Evolutionary conservation across 2,797 vertebrate species (phyloP).

Genomic region (Peromyscus melanophrys): DNA sequence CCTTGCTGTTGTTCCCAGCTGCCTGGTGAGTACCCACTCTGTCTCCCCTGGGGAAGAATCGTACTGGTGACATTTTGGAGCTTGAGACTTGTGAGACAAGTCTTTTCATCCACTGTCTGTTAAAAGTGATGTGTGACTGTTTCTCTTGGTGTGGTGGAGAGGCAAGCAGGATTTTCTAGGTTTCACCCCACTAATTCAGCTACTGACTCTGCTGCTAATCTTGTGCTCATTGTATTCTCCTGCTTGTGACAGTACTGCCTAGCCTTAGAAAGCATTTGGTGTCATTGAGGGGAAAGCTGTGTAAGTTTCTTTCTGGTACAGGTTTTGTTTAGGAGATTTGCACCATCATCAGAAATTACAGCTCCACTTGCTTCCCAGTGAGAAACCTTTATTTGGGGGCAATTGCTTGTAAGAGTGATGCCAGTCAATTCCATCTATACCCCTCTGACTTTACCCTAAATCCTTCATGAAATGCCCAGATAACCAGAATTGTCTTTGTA

Average conservation of each 20-base stretch:
- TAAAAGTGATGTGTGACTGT: not conserved
- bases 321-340: not conserved
- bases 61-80: not conserved
- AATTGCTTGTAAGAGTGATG: not conserved
- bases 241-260: not conserved
- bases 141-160: not conserved
- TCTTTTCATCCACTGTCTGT: not conserved
- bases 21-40: slow-evolving; percentile 83
- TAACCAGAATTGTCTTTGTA: not conserved
- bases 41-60: not conserved
- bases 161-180: not conserved
- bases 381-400: not conserved
- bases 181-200: not conserved
- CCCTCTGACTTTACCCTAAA: not conserved
- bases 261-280: not conserved
- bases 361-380: not conserved
- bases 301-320: not conserved
- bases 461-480: not conserved
- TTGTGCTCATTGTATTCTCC: slow-evolving; percentile 14
- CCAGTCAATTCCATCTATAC: not conserved
- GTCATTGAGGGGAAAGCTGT: not conserved
- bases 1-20: slow-evolving; percentile 54
- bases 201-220: not conserved
- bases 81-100: not conserved
- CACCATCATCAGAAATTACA: not conserved